Base-by-base conservation (phyloP, 2,888 invertebrate species). In the Sinotaia quadrata region DNA sequence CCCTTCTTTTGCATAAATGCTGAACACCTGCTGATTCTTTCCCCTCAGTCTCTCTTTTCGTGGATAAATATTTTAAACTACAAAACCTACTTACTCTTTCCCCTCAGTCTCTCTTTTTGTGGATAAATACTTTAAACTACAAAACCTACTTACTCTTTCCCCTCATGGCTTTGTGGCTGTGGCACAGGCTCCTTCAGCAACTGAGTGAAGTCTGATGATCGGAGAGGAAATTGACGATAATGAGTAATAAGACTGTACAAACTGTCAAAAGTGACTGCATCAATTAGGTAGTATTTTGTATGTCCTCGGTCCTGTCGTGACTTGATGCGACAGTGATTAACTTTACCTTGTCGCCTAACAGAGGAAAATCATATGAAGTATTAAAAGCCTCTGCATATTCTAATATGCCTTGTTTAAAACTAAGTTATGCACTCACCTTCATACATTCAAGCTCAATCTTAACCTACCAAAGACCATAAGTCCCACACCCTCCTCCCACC, bases 91-190 rank as follows among this genome's bases (percentile, higher is more conserved):
- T n/a, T n/a, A n/a, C n/a, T n/a, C n/a, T n/a, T n/a, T n/a, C 52
- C 52, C 52, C 52, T 24, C 52, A 82, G 18, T 21, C 52, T 24
- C 52, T 24, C 52, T 18, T 15, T 15, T 15, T 15, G n/a, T n/a
- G n/a, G n/a, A n/a, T n/a, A 56, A 10, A 56, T n/a, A n/a, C n/a
- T n/a, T n/a, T n/a, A 41, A 41, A 24, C 34, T 29, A 31, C 8
- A 1, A 36, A 37, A 33, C 4, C 15, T 44, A 81, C 87, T 81
- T 76, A 88, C 88, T 94, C 94, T 89, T 95, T 94, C 68, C 93
- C 94, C 87, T 96, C 96, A 82, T 98, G 97, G 85, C 95, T 95
- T 85, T 94, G 95, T 27, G 96, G 96, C 87, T 97, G 97, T 0
- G 97, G 97, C 2, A 97, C 97, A 0, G 97, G 95, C 85, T 96